Percentiles rank a stretch among this genome's conserved stretches.
These are phyloP conservation scores for Diaprepes abbreviatus DNA, from an alignment of 2,888 invertebrate genomes.

Conservation along the genomic window DNA sequence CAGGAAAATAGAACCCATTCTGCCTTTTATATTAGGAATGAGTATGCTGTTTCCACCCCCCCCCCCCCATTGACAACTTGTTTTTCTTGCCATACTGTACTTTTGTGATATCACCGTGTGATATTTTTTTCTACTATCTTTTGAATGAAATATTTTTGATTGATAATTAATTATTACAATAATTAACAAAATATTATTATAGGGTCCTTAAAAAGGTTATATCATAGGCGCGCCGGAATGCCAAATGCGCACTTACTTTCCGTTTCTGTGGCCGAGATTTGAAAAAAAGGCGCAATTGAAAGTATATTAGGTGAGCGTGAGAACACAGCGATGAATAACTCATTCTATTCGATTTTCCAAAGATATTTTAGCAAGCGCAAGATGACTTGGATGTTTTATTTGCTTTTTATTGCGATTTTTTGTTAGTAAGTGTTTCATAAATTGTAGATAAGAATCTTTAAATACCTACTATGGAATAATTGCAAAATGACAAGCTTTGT, in stretches of 20 bases:
- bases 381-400: conserved; percentile 11
- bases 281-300: conserved; percentile 42
- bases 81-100: too few relatives aligned
- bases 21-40: too few relatives aligned
- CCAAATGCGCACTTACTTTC: conserved; percentile 48
- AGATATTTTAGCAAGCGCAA: neutral
- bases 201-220: conserved; percentile 29
- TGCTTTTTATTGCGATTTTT: conserved; percentile 1
- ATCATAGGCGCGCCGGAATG: conserved; percentile 46
- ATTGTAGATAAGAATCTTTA: neutral
- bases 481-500: neutral
- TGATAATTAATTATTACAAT: too few relatives aligned
- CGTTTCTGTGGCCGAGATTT: conserved; percentile 49
- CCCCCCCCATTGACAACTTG: too few relatives aligned
- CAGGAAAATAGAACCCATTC: too few relatives aligned
- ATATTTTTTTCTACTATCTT: too few relatives aligned
- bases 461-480: neutral
- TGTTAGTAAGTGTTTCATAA: conserved; percentile 1
- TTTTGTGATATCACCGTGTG: too few relatives aligned
- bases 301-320: conserved; percentile 50
- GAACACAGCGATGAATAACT: conserved; percentile 45
- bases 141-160: too few relatives aligned
- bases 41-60: too few relatives aligned
- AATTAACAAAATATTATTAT: too few relatives aligned
- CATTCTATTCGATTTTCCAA: conserved; percentile 32